Conservation (phyloP, 2,113 vertebrate species). For the Toxotes chatareus region DNA sequence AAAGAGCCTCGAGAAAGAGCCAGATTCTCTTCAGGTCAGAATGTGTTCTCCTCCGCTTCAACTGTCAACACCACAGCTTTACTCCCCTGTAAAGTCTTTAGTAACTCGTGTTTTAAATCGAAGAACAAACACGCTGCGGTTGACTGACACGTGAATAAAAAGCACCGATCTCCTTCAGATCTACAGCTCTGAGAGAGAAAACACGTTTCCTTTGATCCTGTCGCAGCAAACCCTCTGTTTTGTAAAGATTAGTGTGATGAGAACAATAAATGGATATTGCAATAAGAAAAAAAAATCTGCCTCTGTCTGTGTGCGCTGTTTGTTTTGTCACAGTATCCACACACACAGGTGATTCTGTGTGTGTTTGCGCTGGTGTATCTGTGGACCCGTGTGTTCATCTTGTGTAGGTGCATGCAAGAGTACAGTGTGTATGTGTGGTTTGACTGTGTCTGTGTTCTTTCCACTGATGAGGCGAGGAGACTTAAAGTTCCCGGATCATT, state of each 20-base stretch:
- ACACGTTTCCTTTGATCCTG: conserved; percentile 69
- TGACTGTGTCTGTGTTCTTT: no score
- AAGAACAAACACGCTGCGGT: conserved; percentile 39
- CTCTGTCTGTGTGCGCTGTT: conserved; percentile 13
- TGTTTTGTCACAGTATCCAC: conserved; percentile 35
- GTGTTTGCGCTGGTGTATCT: neutral
- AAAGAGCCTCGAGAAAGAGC: conserved; percentile 12
- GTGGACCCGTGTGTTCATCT: neutral
- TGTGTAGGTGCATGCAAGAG: neutral
- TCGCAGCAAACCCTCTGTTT: conserved; percentile 75
- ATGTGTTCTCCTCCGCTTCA: conserved; percentile 19
- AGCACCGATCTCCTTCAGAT: conserved; percentile 58
- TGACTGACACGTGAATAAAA: conserved; percentile 64
- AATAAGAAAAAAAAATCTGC: conserved; percentile 61
- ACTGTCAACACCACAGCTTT: conserved; percentile 1
- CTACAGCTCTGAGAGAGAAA: conserved; percentile 54
- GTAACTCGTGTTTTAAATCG: conserved; percentile 35
- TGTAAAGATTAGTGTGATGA: conserved; percentile 81
- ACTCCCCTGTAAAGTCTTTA: conserved; percentile 48
- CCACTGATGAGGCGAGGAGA: no score
- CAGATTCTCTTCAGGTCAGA: conserved; percentile 16
- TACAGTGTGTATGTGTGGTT: no score
- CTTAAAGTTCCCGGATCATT: no score
- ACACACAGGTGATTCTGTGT: neutral
- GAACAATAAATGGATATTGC: conserved; percentile 84